A percentile compares a stretch with the other conserved stretches of the same genome.
These are phyloP conservation scores for Acrobasis consociella DNA, from an alignment of 2,888 invertebrate species.

Conservation along the genomic window DNA sequence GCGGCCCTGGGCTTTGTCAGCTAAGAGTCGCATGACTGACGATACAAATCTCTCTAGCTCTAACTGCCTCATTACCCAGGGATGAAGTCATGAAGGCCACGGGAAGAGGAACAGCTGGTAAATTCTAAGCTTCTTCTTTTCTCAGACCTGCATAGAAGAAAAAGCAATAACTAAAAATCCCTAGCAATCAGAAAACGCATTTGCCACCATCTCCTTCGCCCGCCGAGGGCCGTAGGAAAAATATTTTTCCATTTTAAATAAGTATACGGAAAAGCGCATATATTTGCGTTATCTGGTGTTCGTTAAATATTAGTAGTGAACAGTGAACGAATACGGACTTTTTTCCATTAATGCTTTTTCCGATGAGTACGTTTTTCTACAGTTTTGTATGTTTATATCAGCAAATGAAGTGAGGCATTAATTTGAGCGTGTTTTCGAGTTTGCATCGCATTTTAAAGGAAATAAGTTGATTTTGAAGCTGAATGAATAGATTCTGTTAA, in stretches of 20 bases:
- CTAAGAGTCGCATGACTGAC: too few species aligned
- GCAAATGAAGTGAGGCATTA: slow-evolving; percentile 56
- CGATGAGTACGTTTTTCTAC: slow-evolving; percentile 41
- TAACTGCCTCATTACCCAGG: too few species aligned
- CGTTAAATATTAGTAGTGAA: slow-evolving; percentile 76
- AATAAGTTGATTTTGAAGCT: not conserved
- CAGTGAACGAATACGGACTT: slow-evolving; percentile 58
- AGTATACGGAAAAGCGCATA: slow-evolving; percentile 71
- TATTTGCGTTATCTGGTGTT: slow-evolving; percentile 76
- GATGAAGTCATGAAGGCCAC: too few species aligned
- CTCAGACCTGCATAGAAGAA: too few species aligned
- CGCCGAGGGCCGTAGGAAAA: slow-evolving; percentile 66
- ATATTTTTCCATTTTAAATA: slow-evolving; percentile 81
- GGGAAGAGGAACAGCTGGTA: too few species aligned
- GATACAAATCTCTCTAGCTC: too few species aligned
- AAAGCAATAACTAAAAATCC: slow-evolving; percentile 1
- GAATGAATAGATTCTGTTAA: not conserved
- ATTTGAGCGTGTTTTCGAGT: slow-evolving; percentile 36
- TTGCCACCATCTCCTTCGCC: slow-evolving; percentile 34
- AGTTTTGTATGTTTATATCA: slow-evolving; percentile 52
- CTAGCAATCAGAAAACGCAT: slow-evolving; percentile 28
- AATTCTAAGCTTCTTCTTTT: too few species aligned
- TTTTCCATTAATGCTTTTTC: slow-evolving; percentile 70
- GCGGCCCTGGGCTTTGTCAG: too few species aligned
- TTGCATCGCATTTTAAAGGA: not conserved